Percentiles rank a stretch among this genome's conserved stretches.
phyloP scores from a whole-genome alignment of 2,797 vertebrate genomes.

The Xenopus petersii region DNA sequence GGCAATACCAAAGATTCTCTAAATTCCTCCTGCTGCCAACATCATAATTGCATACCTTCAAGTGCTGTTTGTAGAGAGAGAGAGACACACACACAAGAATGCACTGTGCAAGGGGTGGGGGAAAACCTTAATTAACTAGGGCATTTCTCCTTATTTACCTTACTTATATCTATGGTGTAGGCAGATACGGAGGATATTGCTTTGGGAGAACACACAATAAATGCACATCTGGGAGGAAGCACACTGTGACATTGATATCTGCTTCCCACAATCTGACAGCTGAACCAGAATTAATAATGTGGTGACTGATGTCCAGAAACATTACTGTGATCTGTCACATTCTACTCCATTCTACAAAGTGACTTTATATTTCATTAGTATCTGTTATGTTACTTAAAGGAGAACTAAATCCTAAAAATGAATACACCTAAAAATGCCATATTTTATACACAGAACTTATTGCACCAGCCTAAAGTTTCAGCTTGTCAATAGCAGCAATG shows the following conservation, averaged over 20 bases:
- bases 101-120: slow-evolving; percentile 17
- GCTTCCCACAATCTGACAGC: neutral
- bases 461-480: too few species aligned
- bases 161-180: slow-evolving; percentile 14
- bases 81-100: slow-evolving; percentile 8
- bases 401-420: too few species aligned
- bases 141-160: slow-evolving; percentile 19
- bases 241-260: slow-evolving; percentile 17
- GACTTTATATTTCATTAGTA: too few species aligned
- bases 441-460: too few species aligned
- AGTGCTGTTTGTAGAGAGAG: slow-evolving; percentile 19
- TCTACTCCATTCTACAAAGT: too few species aligned
- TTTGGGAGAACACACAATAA: slow-evolving; percentile 4
- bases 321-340: too few species aligned
- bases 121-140: slow-evolving; percentile 30
- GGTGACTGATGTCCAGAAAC: too few species aligned
- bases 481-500: too few species aligned
- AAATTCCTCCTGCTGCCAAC: slow-evolving; percentile 43
- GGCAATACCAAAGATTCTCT: slow-evolving; percentile 33
- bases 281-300: neutral
- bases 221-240: slow-evolving; percentile 2
- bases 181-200: neutral
- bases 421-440: too few species aligned
- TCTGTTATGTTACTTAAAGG: too few species aligned
- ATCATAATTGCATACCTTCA: slow-evolving; percentile 40